Conservation (phyloP, 2,888 invertebrate species). For the Drosophila austrosaltans region DNA sequence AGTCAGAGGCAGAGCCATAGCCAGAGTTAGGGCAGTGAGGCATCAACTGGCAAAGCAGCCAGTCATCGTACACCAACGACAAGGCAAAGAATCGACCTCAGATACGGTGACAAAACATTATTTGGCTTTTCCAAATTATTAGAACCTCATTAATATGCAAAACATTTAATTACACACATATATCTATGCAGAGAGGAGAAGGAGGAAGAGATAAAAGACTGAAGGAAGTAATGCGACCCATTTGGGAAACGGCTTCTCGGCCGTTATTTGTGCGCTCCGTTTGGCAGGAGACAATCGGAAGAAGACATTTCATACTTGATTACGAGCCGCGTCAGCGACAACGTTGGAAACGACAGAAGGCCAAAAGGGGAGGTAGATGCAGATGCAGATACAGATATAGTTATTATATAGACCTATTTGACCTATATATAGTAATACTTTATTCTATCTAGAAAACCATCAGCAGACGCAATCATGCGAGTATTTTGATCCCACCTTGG, state of each 20-base stretch:
- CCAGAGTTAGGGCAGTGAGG: conserved; percentile 52
- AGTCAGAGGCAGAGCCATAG: conserved; percentile 1
- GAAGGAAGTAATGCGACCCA: conserved; percentile 82
- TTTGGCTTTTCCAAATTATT: conserved; percentile 37
- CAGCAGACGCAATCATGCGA: conserved; percentile 55
- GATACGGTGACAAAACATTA: conserved; percentile 28
- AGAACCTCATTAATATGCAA: conserved; percentile 39
- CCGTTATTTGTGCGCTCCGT: conserved; percentile 87
- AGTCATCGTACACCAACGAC: conserved; percentile 46
- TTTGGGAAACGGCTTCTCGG: conserved; percentile 87
- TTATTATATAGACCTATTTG: not conserved
- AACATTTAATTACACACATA: conserved; percentile 52
- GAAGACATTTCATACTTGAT: conserved; percentile 82
- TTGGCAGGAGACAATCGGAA: conserved; percentile 87
- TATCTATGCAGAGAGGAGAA: not conserved
- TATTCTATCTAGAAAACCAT: conserved; percentile 30
- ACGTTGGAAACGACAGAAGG: conserved; percentile 56
- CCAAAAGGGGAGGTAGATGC: conserved; percentile 38
- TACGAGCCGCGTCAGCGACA: conserved; percentile 75
- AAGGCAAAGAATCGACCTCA: conserved; percentile 33
- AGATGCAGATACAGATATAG: too few species aligned
- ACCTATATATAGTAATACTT: not conserved
- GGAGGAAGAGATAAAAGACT: not conserved
- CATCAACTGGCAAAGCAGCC: conserved; percentile 55
- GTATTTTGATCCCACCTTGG: conserved; percentile 38